These are phyloP conservation scores for Theonella swinhoei DNA, from an alignment of 37 sponge, comb jelly and placozoan species.

Conservation along the genomic window DNA sequence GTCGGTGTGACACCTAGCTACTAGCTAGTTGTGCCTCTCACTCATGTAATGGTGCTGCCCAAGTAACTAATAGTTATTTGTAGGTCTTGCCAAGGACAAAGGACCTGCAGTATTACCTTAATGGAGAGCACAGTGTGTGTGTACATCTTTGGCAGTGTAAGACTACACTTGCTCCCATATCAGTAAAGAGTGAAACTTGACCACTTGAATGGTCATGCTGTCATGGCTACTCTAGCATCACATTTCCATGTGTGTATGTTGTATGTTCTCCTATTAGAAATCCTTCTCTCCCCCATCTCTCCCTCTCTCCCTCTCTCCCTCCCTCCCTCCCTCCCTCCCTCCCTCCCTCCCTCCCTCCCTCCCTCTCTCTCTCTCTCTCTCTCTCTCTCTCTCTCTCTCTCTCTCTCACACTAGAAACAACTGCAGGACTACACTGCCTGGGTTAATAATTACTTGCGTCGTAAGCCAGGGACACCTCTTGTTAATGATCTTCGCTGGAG, in stretches of 20 bases:
- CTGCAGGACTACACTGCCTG: conserved; percentile 84
- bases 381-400: conserved; percentile 5
- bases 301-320: conserved; percentile 9
- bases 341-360: conserved; percentile 15
- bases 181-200: too few relatives aligned
- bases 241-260: not conserved
- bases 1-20: too few relatives aligned
- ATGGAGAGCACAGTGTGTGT: too few relatives aligned
- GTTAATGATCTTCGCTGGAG: conserved; percentile 56
- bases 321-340: conserved; percentile 16
- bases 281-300: not conserved
- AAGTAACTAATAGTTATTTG: too few relatives aligned
- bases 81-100: too few relatives aligned
- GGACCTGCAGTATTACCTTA: too few relatives aligned
- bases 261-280: not conserved
- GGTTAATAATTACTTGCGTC: conserved; percentile 86
- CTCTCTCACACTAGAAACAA: conserved; percentile 51
- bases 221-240: not conserved
- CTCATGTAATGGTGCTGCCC: too few relatives aligned
- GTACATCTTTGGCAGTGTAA: too few relatives aligned
- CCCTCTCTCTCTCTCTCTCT: conserved; percentile 14
- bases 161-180: too few relatives aligned
- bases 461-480: conserved; percentile 49
- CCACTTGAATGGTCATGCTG: too few relatives aligned
- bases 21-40: too few relatives aligned